Conservation (phyloP, 1,140 invertebrate genomes). For the Habropoda laboriosa region DNA sequence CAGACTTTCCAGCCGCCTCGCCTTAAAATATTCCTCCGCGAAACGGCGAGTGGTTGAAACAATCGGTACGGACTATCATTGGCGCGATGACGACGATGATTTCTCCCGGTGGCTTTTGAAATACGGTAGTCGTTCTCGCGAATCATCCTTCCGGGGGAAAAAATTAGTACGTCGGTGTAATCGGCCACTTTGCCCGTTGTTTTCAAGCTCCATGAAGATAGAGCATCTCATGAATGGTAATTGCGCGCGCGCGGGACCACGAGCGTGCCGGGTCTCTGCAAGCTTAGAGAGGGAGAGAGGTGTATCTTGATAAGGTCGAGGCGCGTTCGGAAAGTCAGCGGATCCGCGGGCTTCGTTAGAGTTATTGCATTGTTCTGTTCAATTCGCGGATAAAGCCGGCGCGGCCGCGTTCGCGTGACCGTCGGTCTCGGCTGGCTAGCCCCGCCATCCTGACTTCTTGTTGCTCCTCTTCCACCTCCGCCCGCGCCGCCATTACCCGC, state of each 20-base stretch:
- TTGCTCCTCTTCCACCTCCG: slow-evolving; percentile 47
- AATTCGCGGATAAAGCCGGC: slow-evolving; percentile 51
- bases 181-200: slow-evolving; percentile 49
- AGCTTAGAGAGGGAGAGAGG: no score
- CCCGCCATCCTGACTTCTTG: slow-evolving; percentile 61
- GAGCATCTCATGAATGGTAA: slow-evolving; percentile 52
- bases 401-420: slow-evolving; percentile 62
- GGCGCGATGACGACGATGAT: no score
- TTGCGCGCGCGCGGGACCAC: slow-evolving; percentile 35
- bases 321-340: slow-evolving; percentile 30
- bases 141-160: slow-evolving; percentile 30
- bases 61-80: background rate
- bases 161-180: slow-evolving; percentile 42
- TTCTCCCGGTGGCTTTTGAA: no score
- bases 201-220: slow-evolving; percentile 38
- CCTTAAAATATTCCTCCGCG: background rate
- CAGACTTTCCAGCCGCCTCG: background rate
- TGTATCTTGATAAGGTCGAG: slow-evolving; percentile 42
- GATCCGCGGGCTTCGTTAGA: slow-evolving; percentile 48
- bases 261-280: slow-evolving; percentile 32
- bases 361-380: slow-evolving; percentile 55
- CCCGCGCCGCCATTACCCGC: slow-evolving; percentile 21
- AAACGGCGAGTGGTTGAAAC: no score
- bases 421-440: slow-evolving; percentile 62
- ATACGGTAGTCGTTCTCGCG: slow-evolving; percentile 15